A percentile compares a stretch with the other conserved stretches of the same genome.
Evolutionary conservation across 2,888 invertebrate species (phyloP).

Genomic region (Chymomyza procnemis): DNA sequence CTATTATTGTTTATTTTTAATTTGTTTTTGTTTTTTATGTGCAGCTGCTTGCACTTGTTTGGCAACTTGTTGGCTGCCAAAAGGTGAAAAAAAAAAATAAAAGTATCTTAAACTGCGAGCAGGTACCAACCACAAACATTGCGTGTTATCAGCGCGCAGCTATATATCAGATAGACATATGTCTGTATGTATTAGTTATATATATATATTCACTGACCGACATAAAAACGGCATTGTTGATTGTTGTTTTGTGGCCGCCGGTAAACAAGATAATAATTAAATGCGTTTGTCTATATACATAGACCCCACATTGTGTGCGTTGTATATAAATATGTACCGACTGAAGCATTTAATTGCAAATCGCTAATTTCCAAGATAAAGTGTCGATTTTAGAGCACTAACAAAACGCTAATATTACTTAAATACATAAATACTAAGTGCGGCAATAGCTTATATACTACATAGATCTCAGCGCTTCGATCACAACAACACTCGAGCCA

Average conservation of each 20-base stretch:
- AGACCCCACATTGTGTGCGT: background rate
- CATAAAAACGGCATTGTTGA: conserved; percentile 21
- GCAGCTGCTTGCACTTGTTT: background rate
- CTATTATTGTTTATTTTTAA: background rate
- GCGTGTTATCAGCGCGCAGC: conserved; percentile 9
- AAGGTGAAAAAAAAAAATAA: background rate
- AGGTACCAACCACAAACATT: background rate
- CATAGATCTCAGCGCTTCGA: too few species aligned
- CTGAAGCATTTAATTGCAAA: conserved; percentile 42
- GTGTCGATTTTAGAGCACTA: conserved; percentile 26
- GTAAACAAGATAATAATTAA: conserved; percentile 51
- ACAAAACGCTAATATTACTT: background rate
- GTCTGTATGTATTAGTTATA: background rate
- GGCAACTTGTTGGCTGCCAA: background rate
- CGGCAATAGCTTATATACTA: background rate
- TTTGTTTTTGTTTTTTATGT: background rate
- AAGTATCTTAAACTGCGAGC: background rate
- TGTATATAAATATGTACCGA: background rate
- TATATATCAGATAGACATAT: too few species aligned
- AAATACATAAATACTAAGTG: background rate
- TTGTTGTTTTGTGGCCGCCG: conserved; percentile 21
- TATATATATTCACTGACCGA: conserved; percentile 31
- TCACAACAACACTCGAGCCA: background rate
- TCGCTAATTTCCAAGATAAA: conserved; percentile 38
- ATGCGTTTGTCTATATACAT: background rate